Evolutionary conservation across 2,113 vertebrate genomes (phyloP), one percentile per base, ranked within the genome.

Genomic region (Callopanchax toddi): DNA sequence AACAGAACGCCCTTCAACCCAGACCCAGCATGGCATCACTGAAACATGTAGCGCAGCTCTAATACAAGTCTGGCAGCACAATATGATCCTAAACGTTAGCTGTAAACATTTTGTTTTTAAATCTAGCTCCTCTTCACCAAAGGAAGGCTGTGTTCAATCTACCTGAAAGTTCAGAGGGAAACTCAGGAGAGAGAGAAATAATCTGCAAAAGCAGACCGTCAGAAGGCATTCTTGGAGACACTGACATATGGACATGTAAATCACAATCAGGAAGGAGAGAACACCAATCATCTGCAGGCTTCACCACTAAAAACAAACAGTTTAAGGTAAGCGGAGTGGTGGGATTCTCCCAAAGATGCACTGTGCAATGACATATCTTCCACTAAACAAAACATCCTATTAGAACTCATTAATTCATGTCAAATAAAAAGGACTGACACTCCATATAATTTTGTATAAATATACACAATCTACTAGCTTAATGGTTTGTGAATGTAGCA

Each of bases 401-500:
- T 1, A 32, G 10, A 8, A 9, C 29, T 32, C 6, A 32, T 9
- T 7, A 1, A 32, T 9, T 4, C 5, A 32, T 6, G 12, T 37
- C 0, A 55, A 66, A 42, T 61, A 3, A 42, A 63, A 49, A 59
- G n/a, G n/a, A 52, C 55, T n/a, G n/a, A n/a, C n/a, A n/a, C n/a
- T n/a, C n/a, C n/a, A 66, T 42, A 36, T 40, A 34, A 60, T 23
- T 22, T 60, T 34, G 71, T n/a, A 72, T 53, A 37, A 71, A 63
- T 56, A 63, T 57, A 78, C 46, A 77, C 66, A 56, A 62, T 72
- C 54, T 65, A 82, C 72, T 83, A 85, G 73, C 76, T 85, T 83
- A 88, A 71, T 61, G 60, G 57, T 78, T 61, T 60, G 64, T 69
- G 69, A 82, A 74, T 74, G 61, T 84, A 89, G 84, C 82, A 87